phyloP scores from a whole-genome alignment of 1,140 invertebrate genomes.

The Alviniconcha marisindica region DNA sequence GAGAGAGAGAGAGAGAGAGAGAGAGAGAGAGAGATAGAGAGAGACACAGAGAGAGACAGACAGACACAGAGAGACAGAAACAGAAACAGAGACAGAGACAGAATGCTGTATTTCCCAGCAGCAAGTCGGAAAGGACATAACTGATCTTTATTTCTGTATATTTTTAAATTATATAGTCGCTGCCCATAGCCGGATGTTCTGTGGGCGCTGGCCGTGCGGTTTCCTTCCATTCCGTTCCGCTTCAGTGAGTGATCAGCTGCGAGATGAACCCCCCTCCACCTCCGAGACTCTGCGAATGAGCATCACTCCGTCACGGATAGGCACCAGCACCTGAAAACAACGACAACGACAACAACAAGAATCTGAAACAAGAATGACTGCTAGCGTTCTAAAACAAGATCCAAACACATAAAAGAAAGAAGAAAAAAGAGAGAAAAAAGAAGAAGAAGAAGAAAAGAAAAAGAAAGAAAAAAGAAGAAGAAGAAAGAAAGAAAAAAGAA shows the following conservation, averaged over 20 bases:
- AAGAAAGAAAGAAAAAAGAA: neutral
- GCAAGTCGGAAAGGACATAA: too few species aligned
- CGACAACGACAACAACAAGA: too few species aligned
- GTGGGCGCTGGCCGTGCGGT: too few species aligned
- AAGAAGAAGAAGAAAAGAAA: neutral
- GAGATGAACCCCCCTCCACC: neutral
- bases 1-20: neutral
- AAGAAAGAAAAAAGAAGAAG: neutral
- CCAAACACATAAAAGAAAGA: neutral
- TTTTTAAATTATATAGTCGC: too few species aligned
- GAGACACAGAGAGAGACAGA: neutral
- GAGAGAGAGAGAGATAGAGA: neutral
- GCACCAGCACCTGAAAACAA: slow-evolving; percentile 49
- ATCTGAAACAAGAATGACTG: neutral
- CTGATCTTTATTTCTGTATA: too few species aligned
- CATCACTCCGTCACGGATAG: slow-evolving; percentile 50
- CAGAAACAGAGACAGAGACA: too few species aligned
- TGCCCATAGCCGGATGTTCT: too few species aligned
- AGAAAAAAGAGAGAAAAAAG: neutral
- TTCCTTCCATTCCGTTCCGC: neutral
- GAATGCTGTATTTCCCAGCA: too few species aligned
- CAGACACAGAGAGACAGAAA: neutral
- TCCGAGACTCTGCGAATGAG: slow-evolving; percentile 45
- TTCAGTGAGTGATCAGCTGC: neutral
- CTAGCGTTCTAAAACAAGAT: neutral